phyloP scores from a whole-genome alignment of 2,888 invertebrate genomes.

The Papilio demoleus region DNA sequence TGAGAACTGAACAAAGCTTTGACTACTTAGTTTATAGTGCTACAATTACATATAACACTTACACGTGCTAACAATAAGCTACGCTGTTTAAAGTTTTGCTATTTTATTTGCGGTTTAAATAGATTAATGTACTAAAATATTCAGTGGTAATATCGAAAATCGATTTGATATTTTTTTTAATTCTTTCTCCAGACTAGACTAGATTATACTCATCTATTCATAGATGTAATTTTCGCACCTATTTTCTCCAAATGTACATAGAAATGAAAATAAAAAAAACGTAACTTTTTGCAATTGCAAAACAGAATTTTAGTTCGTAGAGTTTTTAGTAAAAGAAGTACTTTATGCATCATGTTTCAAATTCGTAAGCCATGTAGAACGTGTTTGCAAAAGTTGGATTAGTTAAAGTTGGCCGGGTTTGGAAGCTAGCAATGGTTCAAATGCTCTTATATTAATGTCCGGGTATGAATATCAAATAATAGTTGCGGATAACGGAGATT shows the following conservation, averaged over 20 bases:
- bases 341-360: conserved; percentile 28
- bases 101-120: not conserved
- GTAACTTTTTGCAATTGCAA: not conserved
- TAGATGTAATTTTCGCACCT: not conserved
- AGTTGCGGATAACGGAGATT: not conserved
- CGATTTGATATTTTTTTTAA: no score
- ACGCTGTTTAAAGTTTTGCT: not conserved
- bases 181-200: no score
- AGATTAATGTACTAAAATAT: no score
- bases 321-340: conserved; percentile 7
- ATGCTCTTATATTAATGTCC: conserved; percentile 14
- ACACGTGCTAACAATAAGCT: conserved; percentile 7
- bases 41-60: conserved; percentile 26
- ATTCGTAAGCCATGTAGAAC: conserved; percentile 32
- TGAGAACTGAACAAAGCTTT: conserved; percentile 38
- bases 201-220: no score
- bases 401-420: conserved; percentile 32
- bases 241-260: no score
- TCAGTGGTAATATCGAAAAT: no score
- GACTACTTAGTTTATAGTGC: conserved; percentile 34
- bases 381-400: conserved; percentile 38
- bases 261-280: not conserved
- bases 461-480: conserved; percentile 17
- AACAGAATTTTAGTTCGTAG: not conserved
- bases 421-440: conserved; percentile 14